phyloP scores from a whole-genome alignment of 2,797 vertebrate species.

The Chaenodraco wilsoni region DNA sequence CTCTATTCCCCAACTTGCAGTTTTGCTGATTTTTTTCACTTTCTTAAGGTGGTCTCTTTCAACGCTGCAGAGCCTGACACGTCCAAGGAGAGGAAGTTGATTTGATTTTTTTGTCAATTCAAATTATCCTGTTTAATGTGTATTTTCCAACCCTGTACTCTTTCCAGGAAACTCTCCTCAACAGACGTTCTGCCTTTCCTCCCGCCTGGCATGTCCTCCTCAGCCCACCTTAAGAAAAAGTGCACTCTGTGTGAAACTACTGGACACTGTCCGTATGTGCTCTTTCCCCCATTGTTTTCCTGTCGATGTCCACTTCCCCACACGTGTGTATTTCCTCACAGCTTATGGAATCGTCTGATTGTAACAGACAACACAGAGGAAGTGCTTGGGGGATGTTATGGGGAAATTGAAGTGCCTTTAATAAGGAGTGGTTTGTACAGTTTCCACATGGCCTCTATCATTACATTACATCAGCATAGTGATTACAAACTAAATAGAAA shows the following conservation, averaged over 20 bases:
- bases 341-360: slow-evolving; percentile 44
- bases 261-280: slow-evolving; percentile 15
- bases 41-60: slow-evolving; percentile 60
- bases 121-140: not conserved
- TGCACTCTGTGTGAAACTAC: slow-evolving; percentile 31
- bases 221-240: slow-evolving; percentile 63
- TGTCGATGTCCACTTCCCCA: slow-evolving; percentile 45
- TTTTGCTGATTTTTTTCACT: slow-evolving; percentile 14
- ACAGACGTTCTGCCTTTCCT: slow-evolving; percentile 7
- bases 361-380: slow-evolving; percentile 4
- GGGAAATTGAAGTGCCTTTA: not conserved
- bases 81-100: not conserved
- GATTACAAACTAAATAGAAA: not conserved
- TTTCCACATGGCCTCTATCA: not conserved
- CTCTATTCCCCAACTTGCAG: slow-evolving; percentile 45
- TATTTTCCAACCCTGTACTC: not conserved
- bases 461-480: not conserved
- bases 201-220: not conserved
- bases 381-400: not conserved
- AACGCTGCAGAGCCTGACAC: slow-evolving; percentile 2
- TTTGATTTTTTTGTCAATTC: not conserved
- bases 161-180: not conserved
- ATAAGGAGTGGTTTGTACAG: not conserved
- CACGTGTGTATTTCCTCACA: slow-evolving; percentile 49
- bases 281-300: slow-evolving; percentile 45